Base-by-base conservation (phyloP, 2,888 invertebrate genomes). In the Netelia virgata region DNA sequence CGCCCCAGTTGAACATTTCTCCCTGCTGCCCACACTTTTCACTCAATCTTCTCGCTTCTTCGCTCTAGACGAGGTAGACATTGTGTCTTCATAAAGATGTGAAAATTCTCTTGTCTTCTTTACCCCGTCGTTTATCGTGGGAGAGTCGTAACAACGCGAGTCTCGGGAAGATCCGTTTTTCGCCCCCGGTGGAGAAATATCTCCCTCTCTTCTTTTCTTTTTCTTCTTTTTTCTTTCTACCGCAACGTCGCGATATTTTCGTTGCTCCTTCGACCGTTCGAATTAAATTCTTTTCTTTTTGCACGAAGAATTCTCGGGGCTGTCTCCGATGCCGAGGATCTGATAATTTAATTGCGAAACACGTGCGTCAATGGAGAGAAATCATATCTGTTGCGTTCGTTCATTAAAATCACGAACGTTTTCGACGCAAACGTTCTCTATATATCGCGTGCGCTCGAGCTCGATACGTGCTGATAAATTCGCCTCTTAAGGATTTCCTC, bases 381-480 rank as follows among this genome's bases (percentile, higher is more conserved):
- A 36, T 36, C 36, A 5, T 36, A 36, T 36, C 36, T 36, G 36
- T 36, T 36, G 36, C 36, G 36, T 36, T 36, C 36, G 36, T 36
- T 36, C 36, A 36, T 53, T 47, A 16, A 55, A 69, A 55, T n/a
- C 50, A 72, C 70, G 81, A n/a, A n/a, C 74, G 86, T 88, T 89
- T 90, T 36, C 6, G 36, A 36, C 1, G 36, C 36, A 6, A 36
- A 36, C 36, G 36, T 36, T 36, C 36, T 36, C 36, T 36, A n/a
- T n/a, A n/a, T n/a, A 36, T 36, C 36, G 90, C 89, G 89, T 88
- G 84, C 84, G 86, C 83, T 85, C 87, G 55, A 5, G 20, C 66
- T 76, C 88, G 90, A 89, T 89, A 87, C 90, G 90, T 87, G 88
- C 89, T 90, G 90, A 91, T 91, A 86, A 87, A 88, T 88, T 87